These are phyloP conservation scores for Norana najaformis DNA, from an alignment of 2,888 invertebrate genomes.

Conservation along the genomic window DNA sequence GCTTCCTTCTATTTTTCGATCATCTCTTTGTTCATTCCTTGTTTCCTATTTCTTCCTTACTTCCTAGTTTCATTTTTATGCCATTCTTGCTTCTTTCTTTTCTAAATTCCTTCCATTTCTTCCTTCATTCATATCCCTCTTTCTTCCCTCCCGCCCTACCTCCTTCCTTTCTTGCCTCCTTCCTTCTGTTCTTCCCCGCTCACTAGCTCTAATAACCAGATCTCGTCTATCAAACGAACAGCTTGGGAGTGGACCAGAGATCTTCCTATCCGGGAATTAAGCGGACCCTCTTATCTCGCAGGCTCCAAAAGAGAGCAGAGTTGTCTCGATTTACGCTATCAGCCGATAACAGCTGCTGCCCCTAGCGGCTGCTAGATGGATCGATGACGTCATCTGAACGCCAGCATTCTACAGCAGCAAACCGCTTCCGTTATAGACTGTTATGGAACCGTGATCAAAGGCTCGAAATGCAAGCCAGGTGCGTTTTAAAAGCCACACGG, in stretches of 20 bases:
- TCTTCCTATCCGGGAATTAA: neutral
- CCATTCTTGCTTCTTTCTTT: too few species aligned
- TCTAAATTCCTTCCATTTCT: too few species aligned
- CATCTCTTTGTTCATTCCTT: neutral
- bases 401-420: neutral
- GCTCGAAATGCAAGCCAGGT: neutral
- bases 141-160: neutral
- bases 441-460: neutral
- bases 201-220: neutral
- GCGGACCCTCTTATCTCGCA: neutral
- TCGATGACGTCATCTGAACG: neutral
- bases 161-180: neutral
- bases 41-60: neutral
- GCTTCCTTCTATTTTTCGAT: neutral
- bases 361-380: neutral
- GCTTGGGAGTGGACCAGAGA: neutral
- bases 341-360: conserved; percentile 13
- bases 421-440: neutral
- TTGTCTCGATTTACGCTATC: conserved; percentile 13
- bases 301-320: neutral
- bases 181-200: neutral
- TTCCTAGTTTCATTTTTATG: too few species aligned
- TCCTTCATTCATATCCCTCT: too few species aligned
- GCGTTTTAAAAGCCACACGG: neutral
- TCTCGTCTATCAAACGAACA: neutral